Evolutionary conservation across 2,797 vertebrate genomes (phyloP).

Genomic region (Squalus acanthias): DNA sequence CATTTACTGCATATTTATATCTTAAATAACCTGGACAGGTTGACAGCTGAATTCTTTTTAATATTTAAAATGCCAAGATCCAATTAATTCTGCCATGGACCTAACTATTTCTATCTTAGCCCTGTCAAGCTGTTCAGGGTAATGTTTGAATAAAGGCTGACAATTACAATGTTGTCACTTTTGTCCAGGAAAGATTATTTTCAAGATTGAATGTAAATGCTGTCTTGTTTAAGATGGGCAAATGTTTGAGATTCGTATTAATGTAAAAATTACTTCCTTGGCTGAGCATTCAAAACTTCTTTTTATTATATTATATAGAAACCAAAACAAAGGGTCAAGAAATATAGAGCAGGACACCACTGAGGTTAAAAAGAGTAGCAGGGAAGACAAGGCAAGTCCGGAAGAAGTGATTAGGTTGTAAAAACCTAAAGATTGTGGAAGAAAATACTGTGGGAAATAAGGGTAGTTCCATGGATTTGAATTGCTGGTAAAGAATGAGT

Average conservation of each 20-base stretch:
- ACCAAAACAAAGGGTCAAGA: background rate
- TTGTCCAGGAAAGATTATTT: constrained; percentile 29
- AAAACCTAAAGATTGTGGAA: background rate
- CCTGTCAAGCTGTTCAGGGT: constrained; percentile 21
- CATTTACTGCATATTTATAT: constrained; percentile 26
- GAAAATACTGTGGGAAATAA: background rate
- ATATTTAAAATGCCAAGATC: constrained; percentile 29
- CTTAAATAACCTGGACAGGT: constrained; percentile 34
- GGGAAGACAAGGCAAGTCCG: background rate
- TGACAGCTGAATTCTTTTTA: constrained; percentile 33
- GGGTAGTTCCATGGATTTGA: background rate
- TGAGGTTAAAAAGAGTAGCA: background rate
- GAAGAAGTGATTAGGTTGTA: background rate
- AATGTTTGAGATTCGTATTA: background rate
- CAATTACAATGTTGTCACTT: constrained; percentile 33
- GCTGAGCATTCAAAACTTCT: background rate
- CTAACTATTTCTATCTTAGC: constrained; percentile 19
- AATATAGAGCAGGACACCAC: background rate
- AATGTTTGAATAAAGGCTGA: constrained; percentile 29
- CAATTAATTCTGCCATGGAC: constrained; percentile 16
- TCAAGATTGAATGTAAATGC: constrained; percentile 12
- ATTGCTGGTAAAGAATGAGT: background rate
- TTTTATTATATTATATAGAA: background rate
- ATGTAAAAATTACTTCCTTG: constrained; percentile 4
- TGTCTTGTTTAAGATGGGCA: constrained; percentile 16